Evolutionary conservation across 2,797 vertebrate species (phyloP).

Genomic region (Dromococcyx pavoninus): DNA sequence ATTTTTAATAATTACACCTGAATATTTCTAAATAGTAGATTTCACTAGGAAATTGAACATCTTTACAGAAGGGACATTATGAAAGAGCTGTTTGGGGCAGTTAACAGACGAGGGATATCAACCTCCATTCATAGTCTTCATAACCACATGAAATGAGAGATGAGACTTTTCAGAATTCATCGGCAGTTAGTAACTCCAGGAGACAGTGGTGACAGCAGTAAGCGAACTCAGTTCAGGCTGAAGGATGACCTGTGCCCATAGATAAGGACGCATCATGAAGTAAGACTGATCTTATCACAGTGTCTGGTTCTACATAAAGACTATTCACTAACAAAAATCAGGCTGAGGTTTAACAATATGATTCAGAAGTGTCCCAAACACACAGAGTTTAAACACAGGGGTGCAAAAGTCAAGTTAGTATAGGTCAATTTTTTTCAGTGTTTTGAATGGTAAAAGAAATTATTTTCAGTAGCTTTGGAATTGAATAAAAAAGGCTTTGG

Average conservation of each 20-base stretch:
- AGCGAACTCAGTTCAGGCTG: background rate
- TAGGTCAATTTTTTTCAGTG: background rate
- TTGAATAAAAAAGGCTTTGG: background rate
- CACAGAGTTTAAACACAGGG: background rate
- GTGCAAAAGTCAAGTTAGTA: background rate
- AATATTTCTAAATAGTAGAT: background rate
- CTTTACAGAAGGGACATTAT: background rate
- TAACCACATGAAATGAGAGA: background rate
- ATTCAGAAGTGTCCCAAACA: background rate
- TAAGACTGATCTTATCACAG: background rate
- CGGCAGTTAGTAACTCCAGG: background rate
- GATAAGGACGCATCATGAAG: background rate
- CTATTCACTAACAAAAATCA: background rate
- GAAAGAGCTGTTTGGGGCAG: background rate
- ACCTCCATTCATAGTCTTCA: background rate
- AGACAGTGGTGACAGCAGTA: background rate
- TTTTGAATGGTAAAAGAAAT: background rate
- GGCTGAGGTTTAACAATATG: background rate
- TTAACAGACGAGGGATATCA: background rate
- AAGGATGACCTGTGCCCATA: background rate
- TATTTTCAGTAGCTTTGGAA: background rate
- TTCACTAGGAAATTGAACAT: background rate
- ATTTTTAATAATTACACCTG: background rate
- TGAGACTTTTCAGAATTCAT: background rate
- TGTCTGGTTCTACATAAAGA: background rate